phyloP scores from a whole-genome alignment of 2,113 vertebrate genomes.

The Odocoileus virginianus region DNA sequence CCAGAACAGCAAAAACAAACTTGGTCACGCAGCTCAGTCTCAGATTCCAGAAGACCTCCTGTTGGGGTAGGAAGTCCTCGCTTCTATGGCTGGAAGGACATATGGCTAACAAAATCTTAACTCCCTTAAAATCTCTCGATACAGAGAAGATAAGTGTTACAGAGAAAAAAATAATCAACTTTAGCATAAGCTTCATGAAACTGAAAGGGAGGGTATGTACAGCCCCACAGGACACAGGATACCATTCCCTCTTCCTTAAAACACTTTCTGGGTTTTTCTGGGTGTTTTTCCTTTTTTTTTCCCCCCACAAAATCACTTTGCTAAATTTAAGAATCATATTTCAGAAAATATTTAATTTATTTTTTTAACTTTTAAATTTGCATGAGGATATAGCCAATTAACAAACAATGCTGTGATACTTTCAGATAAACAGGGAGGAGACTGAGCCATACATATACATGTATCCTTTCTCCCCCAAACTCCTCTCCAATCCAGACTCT shows the following conservation, averaged over 20 bases:
- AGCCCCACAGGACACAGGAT: not conserved
- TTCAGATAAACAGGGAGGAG: not conserved
- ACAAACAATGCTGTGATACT: not conserved
- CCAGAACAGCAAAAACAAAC: not conserved
- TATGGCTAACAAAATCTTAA: not conserved
- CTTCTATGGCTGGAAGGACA: not conserved
- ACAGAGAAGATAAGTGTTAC: not conserved
- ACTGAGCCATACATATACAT: not conserved
- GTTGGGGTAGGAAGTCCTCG: not conserved
- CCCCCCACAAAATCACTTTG: rapidly evolving
- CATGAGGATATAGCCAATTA: not conserved
- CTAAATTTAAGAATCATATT: not conserved
- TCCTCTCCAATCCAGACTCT: not conserved
- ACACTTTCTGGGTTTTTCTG: not conserved
- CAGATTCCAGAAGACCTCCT: not conserved
- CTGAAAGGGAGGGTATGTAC: not conserved
- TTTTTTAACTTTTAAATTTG: not conserved
- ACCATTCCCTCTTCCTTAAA: not conserved
- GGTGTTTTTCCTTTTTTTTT: not conserved
- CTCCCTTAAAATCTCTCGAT: not conserved
- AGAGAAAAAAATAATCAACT: not conserved
- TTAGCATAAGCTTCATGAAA: not conserved
- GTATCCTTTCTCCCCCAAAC: not conserved
- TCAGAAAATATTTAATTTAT: not conserved
- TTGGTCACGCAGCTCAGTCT: not conserved